These are phyloP conservation scores for Theocolax elegans DNA, from an alignment of 1,140 invertebrate species.

Conservation along the genomic window DNA sequence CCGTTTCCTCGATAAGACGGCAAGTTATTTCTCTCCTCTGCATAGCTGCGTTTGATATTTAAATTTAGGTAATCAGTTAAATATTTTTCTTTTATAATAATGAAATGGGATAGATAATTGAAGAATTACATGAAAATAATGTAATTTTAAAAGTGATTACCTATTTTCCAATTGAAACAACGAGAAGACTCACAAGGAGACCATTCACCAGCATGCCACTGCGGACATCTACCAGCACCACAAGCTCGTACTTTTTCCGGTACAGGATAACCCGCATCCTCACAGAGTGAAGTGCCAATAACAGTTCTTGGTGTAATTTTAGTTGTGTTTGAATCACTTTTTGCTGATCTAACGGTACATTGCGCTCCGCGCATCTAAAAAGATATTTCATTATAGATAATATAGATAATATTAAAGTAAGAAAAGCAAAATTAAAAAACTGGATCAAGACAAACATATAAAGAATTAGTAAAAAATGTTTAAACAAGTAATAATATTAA, in stretches of 20 bases:
- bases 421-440: no score
- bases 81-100: background rate
- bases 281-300: conserved; percentile 76
- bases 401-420: no score
- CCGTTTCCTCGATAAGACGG: conserved; percentile 58
- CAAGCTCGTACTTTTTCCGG: conserved; percentile 77
- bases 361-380: conserved; percentile 75
- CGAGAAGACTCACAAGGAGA: conserved; percentile 75
- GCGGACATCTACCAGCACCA: conserved; percentile 76
- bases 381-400: no score
- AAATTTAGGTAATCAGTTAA: background rate
- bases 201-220: conserved; percentile 80
- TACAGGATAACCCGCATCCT: conserved; percentile 74
- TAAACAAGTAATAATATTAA: no score
- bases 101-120: background rate
- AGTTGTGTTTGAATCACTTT: conserved; percentile 48
- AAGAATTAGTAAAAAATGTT: no score
- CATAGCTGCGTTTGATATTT: conserved; percentile 70
- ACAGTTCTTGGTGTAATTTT: conserved; percentile 59
- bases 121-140: background rate
- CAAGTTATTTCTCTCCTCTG: conserved; percentile 80
- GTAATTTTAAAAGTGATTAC: conserved; percentile 58
- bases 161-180: conserved; percentile 81
- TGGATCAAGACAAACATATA: no score
- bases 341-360: conserved; percentile 72